Base-by-base conservation (phyloP, 2,888 invertebrate genomes). In the Brachyptera putata region DNA sequence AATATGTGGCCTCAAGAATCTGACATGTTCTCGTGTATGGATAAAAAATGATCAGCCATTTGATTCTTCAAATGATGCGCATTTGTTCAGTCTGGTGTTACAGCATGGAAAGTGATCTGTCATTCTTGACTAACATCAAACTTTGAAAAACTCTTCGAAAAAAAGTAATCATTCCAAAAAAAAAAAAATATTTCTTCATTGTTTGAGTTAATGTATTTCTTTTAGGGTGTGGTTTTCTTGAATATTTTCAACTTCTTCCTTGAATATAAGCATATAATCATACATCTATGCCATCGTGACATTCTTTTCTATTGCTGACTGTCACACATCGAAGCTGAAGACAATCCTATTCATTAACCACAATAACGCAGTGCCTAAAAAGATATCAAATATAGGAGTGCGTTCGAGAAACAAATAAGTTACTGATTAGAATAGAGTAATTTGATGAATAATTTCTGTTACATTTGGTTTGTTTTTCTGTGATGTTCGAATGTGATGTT, bases 81-180 rank as follows among this genome's bases (percentile, higher is more conserved):
- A 46, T 46, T 46, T 46, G 46, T 46, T 46, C 22, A n/a, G 9
- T 46, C 46, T n/a, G 46, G 46, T 46, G 46, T 46, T 46, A 22
- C 46, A 22, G 18, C 46, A 46, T 22, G 46, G 46, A 46, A 30
- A 46, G 46, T 46, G 46, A 46, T 21, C 46, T 46, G 46, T 46
- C 46, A 46, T 46, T 46, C 46, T n/a, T 46, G 46, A 46, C 46
- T 24, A 46, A 46, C 46, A 46, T 46, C 46, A 46, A 46, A 46
- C 46, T 46, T 46, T 24, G 18, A 46, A 46, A 46, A 46, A 46
- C 24, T 46, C 24, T 46, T n/a, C 3, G 46, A 24, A n/a, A 46
- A 46, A 46, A 43, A 43, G 21, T 18, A 41, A 41, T 41, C 41
- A 41, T 41, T 41, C 41, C 41, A 46, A 46, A 22, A 46, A 46